A percentile compares a stretch with the other conserved stretches of the same genome.
These are phyloP conservation scores for Syncerus caffer DNA, from an alignment of 2,797 vertebrate species.

Conservation along the genomic window DNA sequence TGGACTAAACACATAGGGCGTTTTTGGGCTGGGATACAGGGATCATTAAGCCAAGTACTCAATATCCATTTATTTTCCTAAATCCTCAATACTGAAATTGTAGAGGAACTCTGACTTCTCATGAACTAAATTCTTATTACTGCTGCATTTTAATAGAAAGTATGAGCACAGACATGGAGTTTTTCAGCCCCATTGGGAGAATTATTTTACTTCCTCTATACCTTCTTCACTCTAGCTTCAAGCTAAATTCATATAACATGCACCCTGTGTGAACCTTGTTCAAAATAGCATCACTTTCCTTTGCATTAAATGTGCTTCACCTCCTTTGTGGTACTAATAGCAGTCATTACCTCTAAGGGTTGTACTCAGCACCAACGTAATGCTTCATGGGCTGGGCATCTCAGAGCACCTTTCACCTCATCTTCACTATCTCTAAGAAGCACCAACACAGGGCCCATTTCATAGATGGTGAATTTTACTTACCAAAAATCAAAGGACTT, in stretches of 20 bases:
- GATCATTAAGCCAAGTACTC: neutral
- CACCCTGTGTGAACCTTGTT: neutral
- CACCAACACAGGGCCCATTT: neutral
- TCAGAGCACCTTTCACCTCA: constrained; percentile 16
- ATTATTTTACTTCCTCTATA: neutral
- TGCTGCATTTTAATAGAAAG: neutral
- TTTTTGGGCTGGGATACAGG: neutral
- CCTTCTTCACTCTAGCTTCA: neutral
- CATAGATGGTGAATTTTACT: constrained; percentile 26
- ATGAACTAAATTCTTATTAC: neutral
- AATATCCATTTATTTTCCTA: neutral
- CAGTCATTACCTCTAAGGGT: constrained; percentile 19
- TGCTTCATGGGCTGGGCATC: neutral
- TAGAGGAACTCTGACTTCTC: neutral
- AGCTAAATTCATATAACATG: constrained; percentile 10
- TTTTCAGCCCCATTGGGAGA: neutral
- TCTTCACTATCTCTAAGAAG: constrained; percentile 9
- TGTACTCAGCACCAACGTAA: neutral
- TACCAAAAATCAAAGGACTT: neutral
- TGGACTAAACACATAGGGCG: neutral
- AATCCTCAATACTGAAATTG: neutral
- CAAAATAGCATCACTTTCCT: constrained; percentile 43
- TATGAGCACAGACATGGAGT: neutral
- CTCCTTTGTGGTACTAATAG: neutral
- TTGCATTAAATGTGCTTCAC: constrained; percentile 22